Percentiles rank a stretch among this genome's conserved stretches.
Evolutionary conservation across 2,888 invertebrate species (phyloP).

Genomic region (Nephrotoma appendiculata): DNA sequence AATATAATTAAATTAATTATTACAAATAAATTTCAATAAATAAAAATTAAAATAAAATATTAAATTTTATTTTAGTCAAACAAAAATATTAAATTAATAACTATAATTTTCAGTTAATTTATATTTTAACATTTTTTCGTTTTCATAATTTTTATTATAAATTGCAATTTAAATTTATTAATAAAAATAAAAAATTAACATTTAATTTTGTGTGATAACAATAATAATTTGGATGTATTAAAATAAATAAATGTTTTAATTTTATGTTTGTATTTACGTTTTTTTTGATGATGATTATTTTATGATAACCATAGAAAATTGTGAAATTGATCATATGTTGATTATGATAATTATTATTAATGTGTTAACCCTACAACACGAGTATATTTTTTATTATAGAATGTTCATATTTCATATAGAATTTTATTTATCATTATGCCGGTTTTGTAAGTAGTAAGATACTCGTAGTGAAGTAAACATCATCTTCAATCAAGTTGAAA

Average conservation of each 20-base stretch:
- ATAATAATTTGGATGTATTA: neutral
- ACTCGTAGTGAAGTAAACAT: too few relatives aligned
- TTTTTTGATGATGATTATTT: neutral
- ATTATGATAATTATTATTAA: neutral
- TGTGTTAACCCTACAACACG: neutral
- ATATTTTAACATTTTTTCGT: neutral
- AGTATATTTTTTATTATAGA: neutral
- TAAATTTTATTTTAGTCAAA: neutral
- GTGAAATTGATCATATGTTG: neutral
- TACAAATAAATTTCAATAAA: neutral
- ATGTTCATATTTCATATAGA: too few relatives aligned
- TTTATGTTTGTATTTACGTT: neutral
- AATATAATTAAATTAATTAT: neutral
- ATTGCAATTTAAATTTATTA: slow-evolving; percentile 1
- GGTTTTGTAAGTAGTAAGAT: too few relatives aligned
- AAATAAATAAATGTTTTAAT: neutral
- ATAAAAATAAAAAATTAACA: neutral
- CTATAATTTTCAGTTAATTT: neutral
- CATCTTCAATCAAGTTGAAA: too few relatives aligned
- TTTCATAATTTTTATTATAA: neutral
- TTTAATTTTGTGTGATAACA: neutral
- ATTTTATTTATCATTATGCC: too few relatives aligned
- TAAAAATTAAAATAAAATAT: neutral
- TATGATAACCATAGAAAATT: neutral
- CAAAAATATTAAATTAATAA: neutral